Percentiles rank a stretch among this genome's conserved stretches.
These are phyloP conservation scores for Leptinotarsa lineolata DNA, from an alignment of 1,140 invertebrate species.

Conservation along the genomic window DNA sequence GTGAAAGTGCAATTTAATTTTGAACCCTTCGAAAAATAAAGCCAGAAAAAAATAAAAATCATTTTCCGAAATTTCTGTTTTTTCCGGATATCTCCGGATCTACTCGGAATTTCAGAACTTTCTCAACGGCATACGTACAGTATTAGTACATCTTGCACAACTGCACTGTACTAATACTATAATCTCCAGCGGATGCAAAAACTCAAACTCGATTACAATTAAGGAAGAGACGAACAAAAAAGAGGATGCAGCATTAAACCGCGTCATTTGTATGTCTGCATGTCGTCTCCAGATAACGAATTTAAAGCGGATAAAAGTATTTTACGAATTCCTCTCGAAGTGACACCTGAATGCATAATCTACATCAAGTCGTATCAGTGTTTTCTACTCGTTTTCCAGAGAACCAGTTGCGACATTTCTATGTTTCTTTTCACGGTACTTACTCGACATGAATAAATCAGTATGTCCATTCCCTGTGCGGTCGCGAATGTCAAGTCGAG, in stretches of 20 bases:
- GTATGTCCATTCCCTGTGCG: neutral
- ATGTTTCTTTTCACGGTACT: conserved; percentile 14
- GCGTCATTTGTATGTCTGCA: conserved; percentile 22
- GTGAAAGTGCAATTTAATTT: too few species aligned
- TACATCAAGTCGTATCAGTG: conserved; percentile 27
- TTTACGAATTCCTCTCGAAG: conserved; percentile 16
- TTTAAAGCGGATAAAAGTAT: conserved; percentile 18
- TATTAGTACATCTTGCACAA: too few species aligned
- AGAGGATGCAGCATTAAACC: neutral
- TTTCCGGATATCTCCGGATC: too few species aligned
- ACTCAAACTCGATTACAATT: neutral
- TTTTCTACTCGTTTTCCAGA: conserved; percentile 18
- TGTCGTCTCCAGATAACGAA: conserved; percentile 7
- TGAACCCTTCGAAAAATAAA: too few species aligned
- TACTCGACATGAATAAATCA: conserved; percentile 16
- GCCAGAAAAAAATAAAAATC: too few species aligned
- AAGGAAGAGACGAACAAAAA: conserved; percentile 1
- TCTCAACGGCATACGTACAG: too few species aligned
- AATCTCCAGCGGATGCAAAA: neutral
- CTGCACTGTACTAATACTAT: neutral
- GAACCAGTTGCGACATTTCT: conserved; percentile 15
- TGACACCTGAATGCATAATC: conserved; percentile 42
- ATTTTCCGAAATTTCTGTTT: too few species aligned
- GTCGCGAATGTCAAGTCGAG: neutral
- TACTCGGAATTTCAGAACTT: too few species aligned